Evolutionary conservation across 2,113 vertebrate genomes (phyloP).

Genomic region (Tachuris rubrigastra): DNA sequence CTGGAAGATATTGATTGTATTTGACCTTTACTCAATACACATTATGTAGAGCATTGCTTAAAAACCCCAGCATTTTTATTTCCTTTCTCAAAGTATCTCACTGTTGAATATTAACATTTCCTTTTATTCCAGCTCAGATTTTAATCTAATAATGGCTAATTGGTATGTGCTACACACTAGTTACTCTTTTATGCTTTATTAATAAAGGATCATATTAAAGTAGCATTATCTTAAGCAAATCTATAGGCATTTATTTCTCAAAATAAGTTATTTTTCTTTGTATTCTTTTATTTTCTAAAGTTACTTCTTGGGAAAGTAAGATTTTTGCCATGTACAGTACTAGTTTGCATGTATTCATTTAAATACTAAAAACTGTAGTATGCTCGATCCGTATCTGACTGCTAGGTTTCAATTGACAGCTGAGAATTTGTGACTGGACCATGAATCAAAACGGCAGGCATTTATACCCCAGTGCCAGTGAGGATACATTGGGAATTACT

Average conservation of each 20-base stretch:
- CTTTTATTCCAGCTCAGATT: slow-evolving; percentile 79
- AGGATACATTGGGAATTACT: slow-evolving; percentile 99
- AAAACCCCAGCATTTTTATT: slow-evolving; percentile 59
- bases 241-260: slow-evolving; percentile 68
- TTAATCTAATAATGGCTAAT: slow-evolving; percentile 78
- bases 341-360: slow-evolving; percentile 89
- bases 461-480: slow-evolving; percentile 99
- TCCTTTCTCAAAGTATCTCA: slow-evolving; percentile 70
- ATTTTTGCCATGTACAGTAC: slow-evolving; percentile 77
- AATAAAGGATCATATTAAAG: slow-evolving; percentile 67
- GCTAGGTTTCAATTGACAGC: slow-evolving; percentile 99
- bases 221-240: slow-evolving; percentile 61
- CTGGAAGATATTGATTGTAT: slow-evolving; percentile 67
- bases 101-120: slow-evolving; percentile 80
- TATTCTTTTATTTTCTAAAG: slow-evolving; percentile 37
- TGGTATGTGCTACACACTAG: slow-evolving; percentile 75
- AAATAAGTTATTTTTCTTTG: slow-evolving; percentile 66
- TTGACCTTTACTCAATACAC: slow-evolving; percentile 34
- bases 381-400: slow-evolving; percentile 99
- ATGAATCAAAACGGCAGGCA: slow-evolving; percentile 99
- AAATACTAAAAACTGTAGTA: slow-evolving; percentile 93
- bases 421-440: slow-evolving; percentile 99
- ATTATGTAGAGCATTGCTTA: slow-evolving; percentile 59
- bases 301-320: slow-evolving; percentile 74
- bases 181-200: slow-evolving; percentile 77